Evolutionary conservation across 2,113 vertebrate species (phyloP).

Genomic region (Thermophis baileyi): DNA sequence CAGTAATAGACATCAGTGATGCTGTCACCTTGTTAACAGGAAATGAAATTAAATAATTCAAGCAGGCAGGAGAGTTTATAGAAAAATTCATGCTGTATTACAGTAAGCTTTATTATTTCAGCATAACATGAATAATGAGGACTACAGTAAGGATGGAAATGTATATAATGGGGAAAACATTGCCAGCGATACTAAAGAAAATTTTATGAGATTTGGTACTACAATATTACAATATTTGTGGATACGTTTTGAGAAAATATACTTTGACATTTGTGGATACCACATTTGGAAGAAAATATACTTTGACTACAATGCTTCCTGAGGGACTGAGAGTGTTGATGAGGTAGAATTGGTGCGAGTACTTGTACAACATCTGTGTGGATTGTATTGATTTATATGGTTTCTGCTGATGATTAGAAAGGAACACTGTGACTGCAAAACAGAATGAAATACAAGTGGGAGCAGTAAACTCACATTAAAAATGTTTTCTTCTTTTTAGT

Average conservation of each 20-base stretch:
- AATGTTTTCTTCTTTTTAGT: background rate
- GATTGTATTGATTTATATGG: background rate
- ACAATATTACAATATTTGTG: slow-evolving; percentile 34
- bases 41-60: slow-evolving; percentile 16
- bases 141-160: background rate
- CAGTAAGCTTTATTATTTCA: background rate
- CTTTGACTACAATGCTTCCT: background rate
- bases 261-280: slow-evolving; percentile 43
- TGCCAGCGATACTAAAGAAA: background rate
- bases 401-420: background rate
- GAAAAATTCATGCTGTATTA: background rate
- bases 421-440: background rate
- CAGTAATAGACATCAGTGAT: background rate
- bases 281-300: slow-evolving; percentile 14
- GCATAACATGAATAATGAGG: slow-evolving; percentile 1
- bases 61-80: background rate
- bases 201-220: slow-evolving; percentile 18
- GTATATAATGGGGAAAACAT: slow-evolving; percentile 16
- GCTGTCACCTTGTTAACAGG: background rate
- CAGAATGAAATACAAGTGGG: background rate
- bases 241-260: slow-evolving; percentile 30
- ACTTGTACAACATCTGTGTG: background rate
- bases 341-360: background rate
- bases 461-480: background rate
- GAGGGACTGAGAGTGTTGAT: too few relatives aligned